Conservation (phyloP, 1,140 invertebrate species). For the Aphelenchoides avenae region DNA sequence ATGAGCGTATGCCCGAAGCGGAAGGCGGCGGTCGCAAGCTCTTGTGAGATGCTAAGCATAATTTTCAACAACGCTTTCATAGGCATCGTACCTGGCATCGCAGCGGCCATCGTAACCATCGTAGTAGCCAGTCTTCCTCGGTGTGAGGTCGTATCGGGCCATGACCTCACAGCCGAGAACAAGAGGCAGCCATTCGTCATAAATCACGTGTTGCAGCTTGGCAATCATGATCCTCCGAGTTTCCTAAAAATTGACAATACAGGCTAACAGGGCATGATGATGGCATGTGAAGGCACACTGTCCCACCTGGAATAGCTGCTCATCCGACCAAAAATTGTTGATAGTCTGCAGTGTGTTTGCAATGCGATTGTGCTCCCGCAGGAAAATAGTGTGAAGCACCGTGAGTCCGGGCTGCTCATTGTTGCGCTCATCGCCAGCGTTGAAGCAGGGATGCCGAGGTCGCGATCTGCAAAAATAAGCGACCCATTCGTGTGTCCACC, state of each 20-base stretch:
- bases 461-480: constrained; percentile 14
- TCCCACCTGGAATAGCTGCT: constrained; percentile 64
- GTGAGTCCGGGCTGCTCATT: constrained; percentile 65
- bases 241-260: constrained; percentile 65
- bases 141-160: constrained; percentile 59
- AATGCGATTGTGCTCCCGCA: constrained; percentile 65
- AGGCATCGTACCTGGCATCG: too few species aligned
- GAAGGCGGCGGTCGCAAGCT: constrained; percentile 44
- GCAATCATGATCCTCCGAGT: constrained; percentile 80
- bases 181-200: constrained; percentile 88
- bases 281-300: too few species aligned
- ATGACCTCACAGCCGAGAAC: constrained; percentile 70
- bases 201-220: constrained; percentile 85
- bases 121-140: constrained; percentile 47
- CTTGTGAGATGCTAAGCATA: too few species aligned
- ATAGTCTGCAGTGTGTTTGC: constrained; percentile 64
- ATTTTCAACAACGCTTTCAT: too few species aligned
- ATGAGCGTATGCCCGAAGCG: constrained; percentile 32
- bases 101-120: constrained; percentile 50
- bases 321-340: constrained; percentile 83
- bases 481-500: neutral
- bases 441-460: constrained; percentile 47
- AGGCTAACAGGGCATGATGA: constrained; percentile 2
- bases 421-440: constrained; percentile 58
- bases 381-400: constrained; percentile 78